Base-by-base conservation (phyloP, 2,797 vertebrate species). In the Tragopan temminckii region DNA sequence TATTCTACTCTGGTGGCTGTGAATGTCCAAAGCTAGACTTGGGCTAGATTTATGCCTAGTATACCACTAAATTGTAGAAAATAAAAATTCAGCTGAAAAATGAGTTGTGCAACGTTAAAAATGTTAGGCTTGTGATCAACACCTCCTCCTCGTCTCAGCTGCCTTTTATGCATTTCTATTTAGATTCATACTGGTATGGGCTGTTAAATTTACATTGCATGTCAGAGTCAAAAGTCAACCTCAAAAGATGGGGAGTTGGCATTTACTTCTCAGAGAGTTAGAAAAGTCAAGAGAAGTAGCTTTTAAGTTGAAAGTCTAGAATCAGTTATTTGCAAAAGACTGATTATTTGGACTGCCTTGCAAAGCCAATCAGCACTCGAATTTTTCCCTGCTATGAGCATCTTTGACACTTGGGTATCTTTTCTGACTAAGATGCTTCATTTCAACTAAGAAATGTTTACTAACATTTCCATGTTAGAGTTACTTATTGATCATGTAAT, bases 11-110 rank as follows among this genome's bases (percentile, higher is more conserved):
- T 46, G 76, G 90, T 93, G 83, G 61, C 87, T 95, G 72, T 81
- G 91, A 80, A 90, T 55, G 87, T 97, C 95, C 94, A 95, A 79
- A 90, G 71, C 84, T 79, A 95, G 89, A 93, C 82, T 90, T 7
- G 55, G 57, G n/a, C 23, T 58, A 64, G 90, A 97, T 97, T 97
- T 97, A 97, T 90, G 63, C 27, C 3, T 38, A 85, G 78, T 92
- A 85, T 67, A 82, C 62, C 91, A 94, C 75, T 92, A 95, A 89
- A 96, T 95, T 96, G 75, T 71, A 90, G 89, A 90, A 97, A 96
- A 96, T 93, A 96, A 96, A 96, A 97, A 83, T 90, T 94, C 93
- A 85, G 90, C 95, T 97, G 93, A 85, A 96, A 94, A 95, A 64
- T 70, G 57, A 79, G 33, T 66, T 83, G 59, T 69, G 75, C 57